Evolutionary conservation across 2,797 vertebrate species (phyloP).

Genomic region (Gallirallus australis): DNA sequence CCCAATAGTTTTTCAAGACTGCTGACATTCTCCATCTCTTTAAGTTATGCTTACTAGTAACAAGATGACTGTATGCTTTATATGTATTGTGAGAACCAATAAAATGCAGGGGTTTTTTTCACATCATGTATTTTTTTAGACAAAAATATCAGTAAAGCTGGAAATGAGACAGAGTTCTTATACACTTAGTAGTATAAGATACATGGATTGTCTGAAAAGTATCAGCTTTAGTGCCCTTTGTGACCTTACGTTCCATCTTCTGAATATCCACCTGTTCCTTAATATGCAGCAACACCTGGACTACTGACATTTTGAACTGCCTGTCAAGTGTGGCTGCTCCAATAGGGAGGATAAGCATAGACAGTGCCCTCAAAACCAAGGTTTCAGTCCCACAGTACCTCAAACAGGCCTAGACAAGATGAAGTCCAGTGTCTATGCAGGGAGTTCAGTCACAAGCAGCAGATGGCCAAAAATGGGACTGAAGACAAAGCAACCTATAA

Average conservation of each 20-base stretch:
- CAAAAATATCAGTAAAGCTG: not conserved
- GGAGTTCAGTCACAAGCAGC: not conserved
- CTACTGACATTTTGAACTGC: not conserved
- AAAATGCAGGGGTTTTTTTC: not conserved
- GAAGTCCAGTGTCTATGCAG: not conserved
- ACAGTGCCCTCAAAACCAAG: not conserved
- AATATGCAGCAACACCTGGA: not conserved
- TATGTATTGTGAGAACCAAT: not conserved
- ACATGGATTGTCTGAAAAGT: not conserved
- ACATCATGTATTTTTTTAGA: not conserved
- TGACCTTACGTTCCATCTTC: not conserved
- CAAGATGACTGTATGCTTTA: not conserved
- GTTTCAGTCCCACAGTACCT: not conserved
- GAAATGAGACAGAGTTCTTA: not conserved
- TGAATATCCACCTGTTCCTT: not conserved
- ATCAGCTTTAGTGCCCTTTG: not conserved
- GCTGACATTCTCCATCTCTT: not conserved
- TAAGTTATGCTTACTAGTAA: not conserved
- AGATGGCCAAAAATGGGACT: not conserved
- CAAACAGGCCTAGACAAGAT: not conserved
- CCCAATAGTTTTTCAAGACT: not conserved
- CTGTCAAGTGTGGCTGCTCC: not conserved
- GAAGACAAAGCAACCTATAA: not conserved
- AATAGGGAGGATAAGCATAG: rapidly evolving
- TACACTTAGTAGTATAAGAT: not conserved